phyloP scores from a whole-genome alignment of 2,797 vertebrate species.

The Petrocephalus schoutedeni region DNA sequence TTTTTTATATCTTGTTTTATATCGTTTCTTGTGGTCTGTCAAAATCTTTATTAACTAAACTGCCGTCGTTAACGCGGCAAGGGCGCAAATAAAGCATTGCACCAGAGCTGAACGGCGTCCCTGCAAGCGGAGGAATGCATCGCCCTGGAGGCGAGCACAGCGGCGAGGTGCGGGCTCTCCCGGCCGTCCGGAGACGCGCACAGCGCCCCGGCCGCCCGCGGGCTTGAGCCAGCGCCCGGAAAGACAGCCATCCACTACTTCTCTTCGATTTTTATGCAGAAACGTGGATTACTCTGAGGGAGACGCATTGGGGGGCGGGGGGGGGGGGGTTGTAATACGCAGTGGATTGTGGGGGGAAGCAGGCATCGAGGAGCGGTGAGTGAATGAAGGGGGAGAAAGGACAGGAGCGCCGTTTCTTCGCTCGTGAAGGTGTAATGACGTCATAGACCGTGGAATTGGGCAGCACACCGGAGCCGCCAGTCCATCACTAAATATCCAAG shows the following conservation, averaged over 20 bases:
- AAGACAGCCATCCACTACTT: neutral
- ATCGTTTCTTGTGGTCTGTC: neutral
- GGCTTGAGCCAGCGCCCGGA: neutral
- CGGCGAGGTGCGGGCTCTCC: neutral
- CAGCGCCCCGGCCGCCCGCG: neutral
- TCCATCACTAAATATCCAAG: neutral
- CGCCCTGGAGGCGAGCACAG: neutral
- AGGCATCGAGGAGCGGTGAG: neutral
- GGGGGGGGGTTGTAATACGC: neutral
- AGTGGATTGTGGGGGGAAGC: neutral
- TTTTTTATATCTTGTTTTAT: neutral
- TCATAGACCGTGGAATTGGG: slow-evolving; percentile 51
- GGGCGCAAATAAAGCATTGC: neutral
- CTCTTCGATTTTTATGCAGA: neutral
- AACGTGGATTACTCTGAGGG: neutral
- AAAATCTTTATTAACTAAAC: neutral
- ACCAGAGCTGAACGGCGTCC: neutral
- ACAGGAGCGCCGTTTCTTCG: neutral
- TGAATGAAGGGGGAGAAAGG: neutral
- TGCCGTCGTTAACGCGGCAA: neutral
- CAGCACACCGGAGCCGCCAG: slow-evolving; percentile 31
- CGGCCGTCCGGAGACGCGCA: neutral
- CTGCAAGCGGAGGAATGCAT: neutral
- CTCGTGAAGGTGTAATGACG: slow-evolving; percentile 48
- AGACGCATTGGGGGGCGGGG: neutral